phyloP scores from a whole-genome alignment of 2,888 invertebrate genomes.

The Campaea margaritaria region DNA sequence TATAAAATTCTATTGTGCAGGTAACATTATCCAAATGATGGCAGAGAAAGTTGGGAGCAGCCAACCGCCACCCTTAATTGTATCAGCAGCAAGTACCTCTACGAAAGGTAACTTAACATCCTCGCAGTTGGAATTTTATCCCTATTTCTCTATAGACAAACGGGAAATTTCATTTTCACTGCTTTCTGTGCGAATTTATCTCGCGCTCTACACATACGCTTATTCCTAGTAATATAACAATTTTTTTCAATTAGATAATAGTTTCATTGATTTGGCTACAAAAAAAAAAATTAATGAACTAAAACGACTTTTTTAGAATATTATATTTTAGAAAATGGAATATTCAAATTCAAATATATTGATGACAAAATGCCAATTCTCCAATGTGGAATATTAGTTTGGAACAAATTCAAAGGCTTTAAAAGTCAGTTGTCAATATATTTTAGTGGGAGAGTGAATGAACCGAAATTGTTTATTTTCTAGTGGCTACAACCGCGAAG shows the following conservation, averaged over 20 bases:
- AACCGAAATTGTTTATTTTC: conserved; percentile 36
- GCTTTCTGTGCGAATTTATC: no score
- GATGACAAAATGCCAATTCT: conserved; percentile 30
- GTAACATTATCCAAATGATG: conserved; percentile 69
- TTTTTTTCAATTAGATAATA: no score
- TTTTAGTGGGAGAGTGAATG: conserved; percentile 13
- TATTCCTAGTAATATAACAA: no score
- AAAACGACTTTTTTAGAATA: not conserved
- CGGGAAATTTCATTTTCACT: no score
- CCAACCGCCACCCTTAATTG: conserved; percentile 61
- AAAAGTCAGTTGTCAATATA: conserved; percentile 40
- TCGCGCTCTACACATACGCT: no score
- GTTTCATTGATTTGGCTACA: no score
- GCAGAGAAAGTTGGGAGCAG: conserved; percentile 56
- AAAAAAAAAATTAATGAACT: not conserved
- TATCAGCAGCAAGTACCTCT: conserved; percentile 47
- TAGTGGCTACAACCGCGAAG: conserved; percentile 61
- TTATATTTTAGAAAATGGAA: conserved; percentile 54
- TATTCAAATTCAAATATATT: conserved; percentile 51
- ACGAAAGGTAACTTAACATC: conserved; percentile 52
- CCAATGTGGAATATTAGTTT: conserved; percentile 19
- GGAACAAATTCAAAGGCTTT: conserved; percentile 30
- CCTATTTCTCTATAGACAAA: no score
- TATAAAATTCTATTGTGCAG: conserved; percentile 49
- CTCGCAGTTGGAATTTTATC: no score